Evolutionary conservation across 2,797 vertebrate species (phyloP).

Genomic region (Australoheros facetus): DNA sequence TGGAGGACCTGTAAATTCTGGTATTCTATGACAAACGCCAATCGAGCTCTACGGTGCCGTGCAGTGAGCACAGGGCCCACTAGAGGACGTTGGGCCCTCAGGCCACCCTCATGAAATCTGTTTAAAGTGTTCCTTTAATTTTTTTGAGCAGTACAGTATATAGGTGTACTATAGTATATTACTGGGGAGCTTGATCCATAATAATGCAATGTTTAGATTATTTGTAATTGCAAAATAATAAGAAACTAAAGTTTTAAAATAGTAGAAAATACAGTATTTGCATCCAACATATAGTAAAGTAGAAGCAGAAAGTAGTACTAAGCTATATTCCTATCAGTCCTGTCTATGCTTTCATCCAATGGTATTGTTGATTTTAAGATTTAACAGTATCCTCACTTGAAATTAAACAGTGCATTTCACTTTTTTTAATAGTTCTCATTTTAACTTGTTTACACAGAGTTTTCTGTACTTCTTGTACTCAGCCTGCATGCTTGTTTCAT

Average conservation of each 20-base stretch:
- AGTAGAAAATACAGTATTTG: not conserved
- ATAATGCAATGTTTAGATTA: not conserved
- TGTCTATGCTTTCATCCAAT: not conserved
- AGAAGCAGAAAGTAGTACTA: not conserved
- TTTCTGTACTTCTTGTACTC: not conserved
- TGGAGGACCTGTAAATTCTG: too few relatives aligned
- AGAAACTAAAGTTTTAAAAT: not conserved
- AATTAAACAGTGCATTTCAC: not conserved
- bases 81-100: too few relatives aligned
- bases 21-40: too few relatives aligned
- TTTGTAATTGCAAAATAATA: not conserved
- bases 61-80: too few relatives aligned
- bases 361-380: not conserved
- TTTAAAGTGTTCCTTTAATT: too few relatives aligned
- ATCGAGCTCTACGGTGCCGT: too few relatives aligned
- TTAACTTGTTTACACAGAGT: not conserved
- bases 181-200: not conserved
- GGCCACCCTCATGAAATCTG: too few relatives aligned
- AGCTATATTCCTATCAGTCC: not conserved
- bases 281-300: not conserved
- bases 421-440: not conserved
- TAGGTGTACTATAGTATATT: not conserved
- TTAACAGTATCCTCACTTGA: not conserved
- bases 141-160: not conserved
- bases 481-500: not conserved